Base-by-base conservation (phyloP, 2,113 vertebrate species). In the Speoplatyrhinus poulsoni region DNA sequence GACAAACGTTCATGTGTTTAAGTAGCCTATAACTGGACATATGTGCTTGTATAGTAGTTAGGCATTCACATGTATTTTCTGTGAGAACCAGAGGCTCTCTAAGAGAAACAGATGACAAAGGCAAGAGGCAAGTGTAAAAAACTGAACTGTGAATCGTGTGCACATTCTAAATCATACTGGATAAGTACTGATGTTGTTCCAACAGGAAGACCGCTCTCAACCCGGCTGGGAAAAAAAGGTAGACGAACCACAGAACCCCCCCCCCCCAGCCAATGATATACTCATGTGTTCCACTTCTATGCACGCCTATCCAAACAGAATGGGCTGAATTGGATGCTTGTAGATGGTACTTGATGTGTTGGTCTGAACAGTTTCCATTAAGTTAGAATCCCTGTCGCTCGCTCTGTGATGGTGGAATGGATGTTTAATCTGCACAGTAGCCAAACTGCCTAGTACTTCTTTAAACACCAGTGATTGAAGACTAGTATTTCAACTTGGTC, bases 161-260 rank as follows among this genome's bases (percentile, higher is more conserved):
- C 53, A 8, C 36, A 12, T 55, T 9, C 53, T 65, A 36, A 67
- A 57, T 67, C 36, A 46, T 54, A 13, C 15, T 57, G 41, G 33
- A 26, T 67, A 67, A 57, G 41, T 36, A 57, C 36, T 15, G 33
- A 53, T 58, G 47, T 69, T 26, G 19, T 26, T 49, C 9, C 57
- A 53, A 12, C 48, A 46, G 47, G 48, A 61, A 61, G 32, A 61
- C 19, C 16, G 12, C 13, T 6, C 26, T 48, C 26, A 53, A 33
- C 59, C 52, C 15, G 17, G 19, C 56, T 58, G 56, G 56, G 26
- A 13, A 26, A 56, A 4, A 57, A 1, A 15, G 15, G 46, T 16
- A 17, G 17, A 15, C 52, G 13, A 19, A 48, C 52, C 48, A 62
- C 36, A 60, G 5, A 90, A 90, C 80, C 91, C 83, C 88, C 12